Base-by-base conservation (phyloP, 2,113 vertebrate genomes). In the Gobio gobio region DNA sequence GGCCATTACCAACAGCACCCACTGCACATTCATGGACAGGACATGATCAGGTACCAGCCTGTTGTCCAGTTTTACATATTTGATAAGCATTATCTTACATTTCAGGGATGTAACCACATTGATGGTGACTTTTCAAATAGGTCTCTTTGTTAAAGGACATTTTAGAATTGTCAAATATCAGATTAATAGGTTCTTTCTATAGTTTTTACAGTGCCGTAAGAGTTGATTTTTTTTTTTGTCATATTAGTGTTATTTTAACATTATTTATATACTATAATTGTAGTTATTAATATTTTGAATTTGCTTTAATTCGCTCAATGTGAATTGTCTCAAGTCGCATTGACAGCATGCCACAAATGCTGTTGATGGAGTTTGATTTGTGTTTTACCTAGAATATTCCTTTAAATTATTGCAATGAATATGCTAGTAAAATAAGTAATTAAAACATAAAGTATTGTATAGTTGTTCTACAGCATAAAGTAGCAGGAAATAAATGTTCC, bases 1-100 rank as follows among this genome's bases (percentile, higher is more conserved):
- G 98, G 98, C 0, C 98, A 99, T 91, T 99, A 98, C 86, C 98
- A 99, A 92, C 97, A 98, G 89, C 97, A 99, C 80, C 97, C 97
- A 1, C 94, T 96, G 58, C 96, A 99, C 82, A 89, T 94, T 49
- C 97, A 97, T 47, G 97, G 96, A 18, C 97, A 97, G 90, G 98
- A 99, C 73, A 91, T 97, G 68, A 94, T 91, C 93, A 98, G 97
- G 98, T 99, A 89, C 1, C 5, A 29, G 56, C n/a, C 26, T 40
- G 29, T 3, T 9, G 0, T 36, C 16, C 10, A 58, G 16, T 22
- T 63, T 36, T 33, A 40, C 18, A 75, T 10, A 79, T 22, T 9
- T 22, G 45, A 74, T 75, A 18, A 75, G 26, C n/a, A 47, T 51
- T 40, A 40, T 40, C 7, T 40, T 68, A 20, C 29, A 68, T 68